These are phyloP conservation scores for Achroia grisella DNA, from an alignment of 1,140 invertebrate species.

Conservation along the genomic window DNA sequence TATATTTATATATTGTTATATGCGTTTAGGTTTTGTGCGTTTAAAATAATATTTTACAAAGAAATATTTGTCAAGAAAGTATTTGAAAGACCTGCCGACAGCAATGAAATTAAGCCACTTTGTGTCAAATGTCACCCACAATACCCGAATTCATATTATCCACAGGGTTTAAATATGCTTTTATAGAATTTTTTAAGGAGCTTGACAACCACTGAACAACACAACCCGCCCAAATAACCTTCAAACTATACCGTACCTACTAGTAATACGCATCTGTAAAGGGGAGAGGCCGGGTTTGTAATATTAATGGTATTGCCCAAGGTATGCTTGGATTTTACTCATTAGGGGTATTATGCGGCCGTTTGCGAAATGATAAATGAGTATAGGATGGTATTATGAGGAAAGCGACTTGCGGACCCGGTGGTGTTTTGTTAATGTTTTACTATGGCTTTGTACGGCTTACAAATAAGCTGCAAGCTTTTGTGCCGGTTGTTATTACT, in stretches of 20 bases:
- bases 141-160: too few relatives aligned
- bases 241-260: background rate
- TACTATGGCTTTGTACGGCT: conserved; percentile 40
- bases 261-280: conserved; percentile 21
- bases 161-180: too few relatives aligned
- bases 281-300: conserved; percentile 44
- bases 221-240: background rate
- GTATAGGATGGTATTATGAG: conserved; percentile 38
- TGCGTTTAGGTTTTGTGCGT: too few relatives aligned
- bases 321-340: conserved; percentile 70
- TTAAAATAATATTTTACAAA: too few relatives aligned
- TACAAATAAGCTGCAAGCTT: conserved; percentile 17
- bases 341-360: conserved; percentile 67
- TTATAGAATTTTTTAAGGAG: too few relatives aligned
- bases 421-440: conserved; percentile 47
- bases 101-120: too few relatives aligned
- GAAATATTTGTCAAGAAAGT: too few relatives aligned
- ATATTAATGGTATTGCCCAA: conserved; percentile 67
- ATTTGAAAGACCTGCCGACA: too few relatives aligned
- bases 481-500: background rate
- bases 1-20: too few relatives aligned
- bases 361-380: conserved; percentile 63
- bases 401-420: conserved; percentile 29
- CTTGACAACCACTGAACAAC: background rate
- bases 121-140: too few relatives aligned